Evolutionary conservation across 2,113 vertebrate genomes (phyloP), one percentile per base, ranked within the genome.

Genomic region (Tyto alba): DNA sequence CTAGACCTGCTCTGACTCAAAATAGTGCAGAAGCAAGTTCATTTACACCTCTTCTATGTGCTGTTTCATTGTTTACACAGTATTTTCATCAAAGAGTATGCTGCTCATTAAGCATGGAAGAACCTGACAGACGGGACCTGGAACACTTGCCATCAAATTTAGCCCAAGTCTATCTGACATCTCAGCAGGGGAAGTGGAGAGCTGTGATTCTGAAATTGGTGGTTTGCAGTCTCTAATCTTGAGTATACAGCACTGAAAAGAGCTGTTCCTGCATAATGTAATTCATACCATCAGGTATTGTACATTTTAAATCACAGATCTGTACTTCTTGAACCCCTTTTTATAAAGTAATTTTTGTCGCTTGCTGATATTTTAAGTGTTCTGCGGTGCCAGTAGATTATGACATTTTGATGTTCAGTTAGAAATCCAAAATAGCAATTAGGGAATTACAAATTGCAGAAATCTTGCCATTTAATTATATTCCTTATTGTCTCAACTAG

Each of bases 351-450:
- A 72, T 95, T 94, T 86, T 77, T 89, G 81, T 64, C 16, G 4
- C 56, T 88, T 22, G 0, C 86, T 96, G 95, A 93, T 74, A 79
- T 94, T 97, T 95, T 85, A 96, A 94, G 87, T 92, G 83, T 93
- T 97, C 89, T 86, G 50, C 90, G 79, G 72, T 95, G 64, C 22
- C 41, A 95, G 85, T 89, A 86, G 69, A 90, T 89, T 63, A 96
- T 93, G 91, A 90, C 95, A 96, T 85, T 91, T 92, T 95, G 72
- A 95, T 95, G 63, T 92, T 97, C 84, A 90, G 27, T 93, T 96
- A 85, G 68, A 82, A 94, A 96, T 93, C 68, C 90, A 91, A 95
- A 97, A 96, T 89, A 88, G 71, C 79, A 91, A 94, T 97, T 96
- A 95, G 92, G 56, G 96, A 97, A 94, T 90, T 94, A 89, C 32